Evolutionary conservation across 2,888 invertebrate species (phyloP), one percentile per base, ranked within the genome.

Genomic region (Lasiommata megera): DNA sequence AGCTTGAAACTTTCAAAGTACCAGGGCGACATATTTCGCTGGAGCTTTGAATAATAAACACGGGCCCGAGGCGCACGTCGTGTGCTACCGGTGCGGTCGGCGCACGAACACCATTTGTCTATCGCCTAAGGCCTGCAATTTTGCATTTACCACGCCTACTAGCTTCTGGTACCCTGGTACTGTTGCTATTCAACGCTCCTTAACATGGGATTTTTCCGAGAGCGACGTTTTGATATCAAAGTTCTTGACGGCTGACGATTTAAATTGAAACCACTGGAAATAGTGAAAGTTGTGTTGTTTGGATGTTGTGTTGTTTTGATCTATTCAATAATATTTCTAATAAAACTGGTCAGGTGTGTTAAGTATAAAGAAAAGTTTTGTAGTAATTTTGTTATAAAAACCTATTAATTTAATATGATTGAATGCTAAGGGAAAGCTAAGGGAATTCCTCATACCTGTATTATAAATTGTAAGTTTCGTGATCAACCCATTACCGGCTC

Each of bases 1-100:
- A 41, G 38, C 23, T 58, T 56, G 14, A 58, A 56, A 59, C 43
- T 64, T 61, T 60, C 58, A 66, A 66, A 66, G 61, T 66, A 67
- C 69, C 62, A 67, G 68, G 60, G 54, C 55, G 68, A 63, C 65
- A 68, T 71, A 63, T 66, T 71, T 71, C 64, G 65, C 67, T 63
- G 69, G 67, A 65, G 61, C 65, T 67, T 68, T 68, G 73, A 71
- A 74, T 75, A 73, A 73, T 72, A 73, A 75, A 69, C 73, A 66
- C 67, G 55, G 54, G 70, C 77, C 71, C 58, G 63, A 48, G 75
- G 77, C 75, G 59, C 56, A 66, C 73, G 71, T 77, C 86, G 86
- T 84, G 86, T 71, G 87, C 88, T 89, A 88, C 88, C 79, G 88
- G 87, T 84, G 85, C 76, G 88, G 86, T 82, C 85, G 80, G 62